phyloP scores from a whole-genome alignment of 2,888 invertebrate species.

The Hermodice carunculata region DNA sequence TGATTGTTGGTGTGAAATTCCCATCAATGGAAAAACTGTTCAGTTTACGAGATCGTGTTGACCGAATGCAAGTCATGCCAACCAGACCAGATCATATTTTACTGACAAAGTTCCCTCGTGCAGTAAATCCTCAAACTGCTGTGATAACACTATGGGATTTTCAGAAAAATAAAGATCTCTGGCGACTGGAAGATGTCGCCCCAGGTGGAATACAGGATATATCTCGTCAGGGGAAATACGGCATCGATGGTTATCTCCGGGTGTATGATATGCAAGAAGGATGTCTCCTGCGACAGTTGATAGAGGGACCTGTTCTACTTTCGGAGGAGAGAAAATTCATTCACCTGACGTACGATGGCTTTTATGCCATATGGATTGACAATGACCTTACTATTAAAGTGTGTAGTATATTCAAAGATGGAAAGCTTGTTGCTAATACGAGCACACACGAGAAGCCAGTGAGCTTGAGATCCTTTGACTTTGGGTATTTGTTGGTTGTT shows the following conservation, averaged over 20 bases:
- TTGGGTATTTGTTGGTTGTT: constrained; percentile 36
- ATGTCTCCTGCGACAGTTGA: background rate
- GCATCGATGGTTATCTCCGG: constrained; percentile 40
- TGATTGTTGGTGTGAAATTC: too few species aligned
- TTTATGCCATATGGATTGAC: constrained; percentile 38
- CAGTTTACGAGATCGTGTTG: too few species aligned
- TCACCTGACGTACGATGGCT: constrained; percentile 38
- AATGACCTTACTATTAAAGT: constrained; percentile 32
- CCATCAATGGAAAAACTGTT: too few species aligned
- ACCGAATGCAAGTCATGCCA: too few species aligned
- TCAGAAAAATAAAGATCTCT: too few species aligned
- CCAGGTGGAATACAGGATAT: constrained; percentile 31
- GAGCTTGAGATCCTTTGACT: constrained; percentile 29
- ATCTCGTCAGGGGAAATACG: constrained; percentile 34
- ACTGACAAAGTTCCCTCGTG: too few species aligned
- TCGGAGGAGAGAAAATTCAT: constrained; percentile 3
- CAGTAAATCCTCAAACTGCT: too few species aligned
- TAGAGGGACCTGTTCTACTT: background rate
- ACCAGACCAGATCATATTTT: too few species aligned
- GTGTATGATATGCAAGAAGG: constrained; percentile 33
- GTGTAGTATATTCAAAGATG: constrained; percentile 22
- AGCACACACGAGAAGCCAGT: constrained; percentile 40
- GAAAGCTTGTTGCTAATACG: constrained; percentile 24
- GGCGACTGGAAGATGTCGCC: constrained; percentile 3
- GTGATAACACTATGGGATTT: too few species aligned